Base-by-base conservation (phyloP, 2,888 invertebrate genomes). In the Megalurothrips usitatus region DNA sequence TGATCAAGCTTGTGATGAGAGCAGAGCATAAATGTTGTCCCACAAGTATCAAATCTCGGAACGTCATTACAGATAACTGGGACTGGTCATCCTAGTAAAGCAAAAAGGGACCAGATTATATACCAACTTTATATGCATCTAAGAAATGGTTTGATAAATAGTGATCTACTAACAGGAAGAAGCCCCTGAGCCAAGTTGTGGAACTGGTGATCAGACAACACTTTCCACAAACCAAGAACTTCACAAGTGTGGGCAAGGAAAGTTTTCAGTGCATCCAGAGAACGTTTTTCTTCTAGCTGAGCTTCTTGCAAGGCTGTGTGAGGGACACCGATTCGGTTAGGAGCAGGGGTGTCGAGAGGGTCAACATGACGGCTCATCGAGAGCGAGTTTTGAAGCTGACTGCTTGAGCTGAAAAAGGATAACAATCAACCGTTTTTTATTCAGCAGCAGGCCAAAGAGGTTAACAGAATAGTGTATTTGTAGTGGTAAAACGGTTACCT, bases 131-230 rank as follows among this genome's bases (percentile, higher is more conserved):
- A 79, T 1, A 34, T 6, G 78, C 19, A 81, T 78, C 79, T 28
- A 48, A 1, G 17, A 19, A 26, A 47, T 49, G 34, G 9, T 4
- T 43, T 11, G 8, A 12, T 17, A 6, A 82, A 63, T 43, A 81
- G 19, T 49, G 14, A 43, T 26, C n/a, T 26, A 79, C 81, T 78
- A 79, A 85, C 85, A 81, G 80, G 83, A 79, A 81, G 82, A 52
- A 96, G 86, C 84, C 92, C 91, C 81, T 90, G 91, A 11, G 94
- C 91, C 78, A 96, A 91, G 78, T 93, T 90, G 85, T 95, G 94
- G 86, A 98, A 94, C 86, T 96, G 96, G 87, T 98, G 97, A 85
- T 97, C 96, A 85, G 94, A 94, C 8, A 98, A 89, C 81, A 98
- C 93, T 86, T 94, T 94, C 97, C 98, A 98, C 79, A 99, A 89